phyloP scores from a whole-genome alignment of 2,888 invertebrate species.

The Lordiphosa fenestrarum region DNA sequence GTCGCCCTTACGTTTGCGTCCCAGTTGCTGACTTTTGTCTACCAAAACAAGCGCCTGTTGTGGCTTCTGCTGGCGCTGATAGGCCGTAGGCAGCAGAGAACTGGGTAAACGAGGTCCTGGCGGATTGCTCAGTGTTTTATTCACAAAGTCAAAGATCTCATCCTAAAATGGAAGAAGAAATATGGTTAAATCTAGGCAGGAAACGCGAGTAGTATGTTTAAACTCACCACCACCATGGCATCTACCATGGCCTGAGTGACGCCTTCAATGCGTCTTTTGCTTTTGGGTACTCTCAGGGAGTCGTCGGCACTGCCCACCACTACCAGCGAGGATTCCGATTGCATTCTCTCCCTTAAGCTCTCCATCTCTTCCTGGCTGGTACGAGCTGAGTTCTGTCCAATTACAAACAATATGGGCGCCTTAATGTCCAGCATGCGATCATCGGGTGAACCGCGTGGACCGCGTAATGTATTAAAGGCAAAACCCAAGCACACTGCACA shows the following conservation, averaged over 20 bases:
- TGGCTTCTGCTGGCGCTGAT: slow-evolving; percentile 44
- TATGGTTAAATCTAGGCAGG: neutral
- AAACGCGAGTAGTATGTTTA: no score
- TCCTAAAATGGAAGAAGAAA: slow-evolving; percentile 79
- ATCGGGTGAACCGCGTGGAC: slow-evolving; percentile 87
- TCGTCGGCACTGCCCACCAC: slow-evolving; percentile 91
- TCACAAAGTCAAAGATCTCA: slow-evolving; percentile 85
- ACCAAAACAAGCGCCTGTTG: slow-evolving; percentile 44
- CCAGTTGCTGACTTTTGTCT: slow-evolving; percentile 9
- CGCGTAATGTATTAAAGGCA: slow-evolving; percentile 87
- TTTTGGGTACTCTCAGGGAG: slow-evolving; percentile 85
- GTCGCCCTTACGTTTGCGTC: slow-evolving; percentile 81
- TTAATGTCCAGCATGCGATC: slow-evolving; percentile 87
- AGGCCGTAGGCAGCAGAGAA: slow-evolving; percentile 40
- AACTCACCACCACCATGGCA: slow-evolving; percentile 85
- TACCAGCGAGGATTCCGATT: slow-evolving; percentile 87
- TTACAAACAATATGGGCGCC: slow-evolving; percentile 88
- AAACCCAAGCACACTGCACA: slow-evolving; percentile 90
- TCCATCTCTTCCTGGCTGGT: slow-evolving; percentile 88
- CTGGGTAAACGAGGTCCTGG: slow-evolving; percentile 80
- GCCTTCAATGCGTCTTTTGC: slow-evolving; percentile 86
- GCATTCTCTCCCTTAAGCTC: slow-evolving; percentile 87
- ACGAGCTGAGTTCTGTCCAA: slow-evolving; percentile 87
- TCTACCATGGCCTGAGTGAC: slow-evolving; percentile 91
- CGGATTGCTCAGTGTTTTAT: slow-evolving; percentile 83